Conservation (phyloP, 2,888 invertebrate genomes). For the Hipparchia sbordonii region DNA sequence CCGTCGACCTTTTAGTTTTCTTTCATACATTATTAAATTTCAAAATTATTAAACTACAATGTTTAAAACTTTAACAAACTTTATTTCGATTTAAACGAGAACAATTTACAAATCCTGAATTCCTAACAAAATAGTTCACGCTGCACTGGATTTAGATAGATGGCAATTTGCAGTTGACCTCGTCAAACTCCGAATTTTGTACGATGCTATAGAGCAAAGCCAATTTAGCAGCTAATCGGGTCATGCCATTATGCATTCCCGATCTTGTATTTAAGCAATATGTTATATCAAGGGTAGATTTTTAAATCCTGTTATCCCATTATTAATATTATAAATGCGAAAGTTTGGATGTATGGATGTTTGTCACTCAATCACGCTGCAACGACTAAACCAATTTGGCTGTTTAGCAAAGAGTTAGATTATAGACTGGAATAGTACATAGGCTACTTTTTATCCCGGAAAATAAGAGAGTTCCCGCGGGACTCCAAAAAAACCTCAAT, state of each 20-base stretch:
- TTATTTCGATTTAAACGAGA: background rate
- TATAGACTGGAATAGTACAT: too few relatives aligned
- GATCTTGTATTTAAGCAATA: background rate
- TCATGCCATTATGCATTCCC: slow-evolving; percentile 31
- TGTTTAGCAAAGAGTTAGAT: too few relatives aligned
- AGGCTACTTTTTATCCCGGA: too few relatives aligned
- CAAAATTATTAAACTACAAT: background rate
- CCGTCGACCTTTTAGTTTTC: too few relatives aligned
- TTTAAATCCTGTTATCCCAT: too few relatives aligned
- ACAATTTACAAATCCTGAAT: slow-evolving; percentile 22
- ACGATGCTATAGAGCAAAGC: slow-evolving; percentile 20
- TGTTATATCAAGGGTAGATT: too few relatives aligned
- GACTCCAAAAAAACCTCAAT: too few relatives aligned
- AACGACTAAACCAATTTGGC: too few relatives aligned
- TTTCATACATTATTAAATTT: background rate
- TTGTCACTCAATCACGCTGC: too few relatives aligned
- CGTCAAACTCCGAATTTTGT: slow-evolving; percentile 29
- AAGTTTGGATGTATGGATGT: too few relatives aligned
- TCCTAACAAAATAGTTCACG: slow-evolving; percentile 27
- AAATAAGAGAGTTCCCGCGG: too few relatives aligned
- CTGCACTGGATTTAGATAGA: slow-evolving; percentile 22
- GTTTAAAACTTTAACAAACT: background rate
- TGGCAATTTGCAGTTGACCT: slow-evolving; percentile 31
- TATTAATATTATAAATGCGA: background rate
- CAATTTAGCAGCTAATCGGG: slow-evolving; percentile 31